These are phyloP conservation scores for Catostylus mosaicus DNA, from an alignment of 30 jellyfish, hydroid and myxozoan genomes.

Conservation along the genomic window DNA sequence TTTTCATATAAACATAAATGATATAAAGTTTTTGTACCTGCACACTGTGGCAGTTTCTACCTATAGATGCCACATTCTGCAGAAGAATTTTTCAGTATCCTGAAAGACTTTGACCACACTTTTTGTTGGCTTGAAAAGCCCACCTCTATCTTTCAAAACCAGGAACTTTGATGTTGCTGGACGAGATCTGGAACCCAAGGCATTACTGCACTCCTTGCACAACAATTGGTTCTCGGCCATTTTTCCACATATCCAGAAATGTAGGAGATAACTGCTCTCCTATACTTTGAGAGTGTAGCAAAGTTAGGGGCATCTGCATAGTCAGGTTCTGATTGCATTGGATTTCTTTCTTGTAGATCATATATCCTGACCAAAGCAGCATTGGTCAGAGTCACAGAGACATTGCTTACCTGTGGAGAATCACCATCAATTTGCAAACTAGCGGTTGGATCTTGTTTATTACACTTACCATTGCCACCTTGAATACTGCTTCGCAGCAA, in stretches of 20 bases:
- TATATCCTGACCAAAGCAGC: slow-evolving; percentile 55
- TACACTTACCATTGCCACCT: slow-evolving; percentile 63
- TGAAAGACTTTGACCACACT: slow-evolving; percentile 61
- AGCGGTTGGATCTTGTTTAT: slow-evolving; percentile 51
- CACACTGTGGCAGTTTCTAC: slow-evolving; percentile 53
- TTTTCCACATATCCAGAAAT: slow-evolving; percentile 67
- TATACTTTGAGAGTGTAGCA: slow-evolving; percentile 41
- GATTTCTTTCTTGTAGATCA: slow-evolving; percentile 27
- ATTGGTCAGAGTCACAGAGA: slow-evolving; percentile 16
- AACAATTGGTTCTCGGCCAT: slow-evolving; percentile 17
- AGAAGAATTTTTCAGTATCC: slow-evolving; percentile 45
- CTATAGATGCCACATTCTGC: slow-evolving; percentile 33
- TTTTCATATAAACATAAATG: not conserved
- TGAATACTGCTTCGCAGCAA: slow-evolving; percentile 48
- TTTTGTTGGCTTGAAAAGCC: slow-evolving; percentile 60
- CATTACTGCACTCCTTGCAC: slow-evolving; percentile 12
- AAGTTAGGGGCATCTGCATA: slow-evolving; percentile 47
- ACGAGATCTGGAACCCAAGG: slow-evolving; percentile 8
- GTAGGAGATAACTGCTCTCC: slow-evolving; percentile 61
- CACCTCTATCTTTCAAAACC: slow-evolving; percentile 69
- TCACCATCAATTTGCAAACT: slow-evolving; percentile 48
- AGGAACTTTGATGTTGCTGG: slow-evolving; percentile 26
- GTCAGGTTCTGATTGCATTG: slow-evolving; percentile 48
- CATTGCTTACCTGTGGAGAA: slow-evolving; percentile 35
- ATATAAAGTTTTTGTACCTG: not conserved